Base-by-base conservation (phyloP, 2,113 vertebrate species). In the Ailuropoda melanoleuca region DNA sequence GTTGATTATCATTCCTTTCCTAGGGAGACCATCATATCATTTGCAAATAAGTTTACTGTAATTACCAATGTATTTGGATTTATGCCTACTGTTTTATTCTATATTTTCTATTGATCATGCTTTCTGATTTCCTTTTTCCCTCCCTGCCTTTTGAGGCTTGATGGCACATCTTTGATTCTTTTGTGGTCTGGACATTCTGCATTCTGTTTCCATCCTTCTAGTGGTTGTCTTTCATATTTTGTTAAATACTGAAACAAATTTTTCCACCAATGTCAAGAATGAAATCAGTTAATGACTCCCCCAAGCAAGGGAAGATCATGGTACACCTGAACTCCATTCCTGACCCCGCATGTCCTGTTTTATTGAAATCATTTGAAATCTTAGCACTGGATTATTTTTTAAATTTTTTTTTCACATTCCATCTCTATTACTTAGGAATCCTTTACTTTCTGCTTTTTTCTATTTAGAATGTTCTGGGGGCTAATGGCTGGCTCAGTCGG, bases 1-100 rank as follows among this genome's bases (percentile, higher is more conserved):
- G 83, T 90, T 91, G 78, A 93, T 93, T 93, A 84, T 95, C 74
- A 86, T 96, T 90, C 90, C 46, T 97, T 92, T 93, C 64, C 77
- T 50, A 87, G 48, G 55, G 81, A 96, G 90, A 85, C 50, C 26
- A 88, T 93, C 29, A 7, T 82, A 90, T 97, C 75, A 64, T 84
- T 96, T 94, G 70, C 93, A 97, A 96, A 94, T 97, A 60, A 77
- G 48, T 95, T 92, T 95, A 84, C 93, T 96, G 75, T 90, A 88
- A 95, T 93, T 92, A 84, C 62, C 72, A 50, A 58, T 85, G 2
- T 70, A 50, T 96, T 95, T 96, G 74, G 82, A 64, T 19, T 77
- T 87, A 72, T 39, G 82, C 62, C 82, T 77, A 50, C n/a, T 78
- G 21, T 62, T 95, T 92, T 75, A 85, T 58, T 87, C 31, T 78